Evolutionary conservation across 2,113 vertebrate species (phyloP).

Genomic region (Coptodon bakossiorum): DNA sequence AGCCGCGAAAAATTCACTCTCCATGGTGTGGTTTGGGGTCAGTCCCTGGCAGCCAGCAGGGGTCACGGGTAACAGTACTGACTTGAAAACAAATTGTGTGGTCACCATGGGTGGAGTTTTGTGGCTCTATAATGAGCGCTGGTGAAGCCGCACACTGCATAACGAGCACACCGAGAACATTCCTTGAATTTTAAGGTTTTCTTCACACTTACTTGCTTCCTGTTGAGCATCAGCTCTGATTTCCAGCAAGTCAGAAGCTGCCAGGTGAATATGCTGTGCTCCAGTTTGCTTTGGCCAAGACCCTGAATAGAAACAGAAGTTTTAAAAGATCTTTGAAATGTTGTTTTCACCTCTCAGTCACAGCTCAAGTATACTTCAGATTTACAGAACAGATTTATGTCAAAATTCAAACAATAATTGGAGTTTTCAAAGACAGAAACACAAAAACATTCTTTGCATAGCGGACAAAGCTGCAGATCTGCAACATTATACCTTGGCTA

Average conservation of each 20-base stretch:
- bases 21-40: constrained; percentile 1
- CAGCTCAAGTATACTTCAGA: not conserved
- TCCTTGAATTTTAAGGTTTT: not conserved
- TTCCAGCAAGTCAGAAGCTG: constrained; percentile 73
- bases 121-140: not conserved
- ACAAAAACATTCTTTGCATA: not conserved
- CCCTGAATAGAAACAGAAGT: constrained; percentile 23
- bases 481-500: constrained; percentile 59
- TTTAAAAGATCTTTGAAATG: not conserved
- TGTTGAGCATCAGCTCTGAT: constrained; percentile 65
- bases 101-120: not conserved
- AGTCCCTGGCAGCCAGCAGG: not conserved
- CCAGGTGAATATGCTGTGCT: constrained; percentile 65
- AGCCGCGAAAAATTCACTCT: not conserved
- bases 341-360: not conserved
- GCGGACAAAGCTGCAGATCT: not conserved
- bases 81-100: not conserved
- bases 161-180: not conserved
- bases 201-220: constrained; percentile 51
- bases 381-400: not conserved
- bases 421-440: fast-evolving
- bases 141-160: fast-evolving
- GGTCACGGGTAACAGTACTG: constrained; percentile 7
- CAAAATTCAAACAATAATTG: not conserved
- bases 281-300: constrained; percentile 57